These are phyloP conservation scores for Diplosoma virens DNA, from an alignment of 23 tunicate genomes.

Conservation along the genomic window DNA sequence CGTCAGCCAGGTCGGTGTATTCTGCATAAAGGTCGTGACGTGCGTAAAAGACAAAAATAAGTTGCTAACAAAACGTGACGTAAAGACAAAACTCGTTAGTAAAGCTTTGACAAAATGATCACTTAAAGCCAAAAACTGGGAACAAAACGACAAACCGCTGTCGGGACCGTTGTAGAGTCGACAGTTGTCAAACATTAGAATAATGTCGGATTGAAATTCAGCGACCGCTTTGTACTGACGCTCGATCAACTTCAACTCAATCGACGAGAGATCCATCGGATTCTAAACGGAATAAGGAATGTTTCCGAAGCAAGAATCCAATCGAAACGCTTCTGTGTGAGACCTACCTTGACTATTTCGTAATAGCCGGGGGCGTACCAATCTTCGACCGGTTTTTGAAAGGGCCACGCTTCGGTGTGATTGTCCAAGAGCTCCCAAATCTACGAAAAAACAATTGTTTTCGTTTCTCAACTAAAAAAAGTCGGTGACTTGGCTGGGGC, in stretches of 20 bases:
- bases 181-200: conserved; percentile 92
- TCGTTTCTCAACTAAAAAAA: too few species aligned
- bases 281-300: conserved; percentile 11
- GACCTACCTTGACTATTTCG: conserved; percentile 73
- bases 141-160: conserved; percentile 44
- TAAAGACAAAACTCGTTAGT: too few species aligned
- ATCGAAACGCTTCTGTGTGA: too few species aligned
- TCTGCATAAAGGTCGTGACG: conserved; percentile 63
- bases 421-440: conserved; percentile 57
- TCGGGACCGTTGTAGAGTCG: conserved; percentile 93
- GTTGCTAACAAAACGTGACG: too few species aligned
- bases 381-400: conserved; percentile 81
- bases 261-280: conserved; percentile 90
- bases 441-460: conserved; percentile 22
- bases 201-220: conserved; percentile 68
- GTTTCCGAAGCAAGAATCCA: not conserved
- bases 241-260: conserved; percentile 63
- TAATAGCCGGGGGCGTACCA: conserved; percentile 91
- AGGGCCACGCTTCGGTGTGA: conserved; percentile 95
- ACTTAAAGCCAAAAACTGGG: not conserved
- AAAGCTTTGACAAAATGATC: too few species aligned
- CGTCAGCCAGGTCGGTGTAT: conserved; percentile 83
- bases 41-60: too few species aligned
- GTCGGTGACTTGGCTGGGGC: too few species aligned
- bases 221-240: conserved; percentile 42